Conservation (phyloP, 2,888 invertebrate genomes). For the Odontocolon sp. region DNA sequence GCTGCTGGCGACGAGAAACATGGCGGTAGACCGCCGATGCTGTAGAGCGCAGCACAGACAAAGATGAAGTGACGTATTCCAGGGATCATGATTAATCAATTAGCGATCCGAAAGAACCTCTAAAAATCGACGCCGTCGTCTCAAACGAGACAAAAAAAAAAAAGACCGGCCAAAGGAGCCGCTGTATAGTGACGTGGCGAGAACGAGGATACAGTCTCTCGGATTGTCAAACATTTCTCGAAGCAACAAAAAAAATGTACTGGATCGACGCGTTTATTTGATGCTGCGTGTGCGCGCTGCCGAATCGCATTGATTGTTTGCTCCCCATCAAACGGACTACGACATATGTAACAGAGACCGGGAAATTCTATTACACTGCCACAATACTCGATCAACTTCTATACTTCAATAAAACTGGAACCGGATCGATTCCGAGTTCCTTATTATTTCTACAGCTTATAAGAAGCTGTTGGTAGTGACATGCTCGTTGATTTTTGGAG, state of each 20-base stretch:
- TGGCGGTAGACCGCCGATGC: conserved; percentile 12
- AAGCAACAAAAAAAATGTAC: conserved; percentile 14
- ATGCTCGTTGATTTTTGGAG: not conserved
- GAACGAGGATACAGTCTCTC: conserved; percentile 58
- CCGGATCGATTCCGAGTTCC: conserved; percentile 2
- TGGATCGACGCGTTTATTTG: too few relatives aligned
- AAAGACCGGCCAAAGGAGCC: conserved; percentile 73
- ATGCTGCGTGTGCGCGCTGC: conserved; percentile 16
- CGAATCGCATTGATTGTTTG: conserved; percentile 38
- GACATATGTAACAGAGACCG: conserved; percentile 39
- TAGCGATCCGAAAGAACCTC: conserved; percentile 74
- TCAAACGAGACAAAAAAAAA: conserved; percentile 62
- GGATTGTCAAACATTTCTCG: conserved; percentile 63
- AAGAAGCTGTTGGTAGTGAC: too few relatives aligned
- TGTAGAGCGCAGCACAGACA: conserved; percentile 22
- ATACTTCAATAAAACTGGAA: conserved; percentile 22
- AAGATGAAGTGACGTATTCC: conserved; percentile 48
- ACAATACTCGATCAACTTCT: conserved; percentile 26
- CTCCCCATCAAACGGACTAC: conserved; percentile 47
- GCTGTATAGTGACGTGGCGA: conserved; percentile 72
- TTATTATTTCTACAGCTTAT: not conserved
- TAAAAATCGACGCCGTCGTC: conserved; percentile 70
- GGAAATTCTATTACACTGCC: conserved; percentile 33
- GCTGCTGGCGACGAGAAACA: conserved; percentile 6
- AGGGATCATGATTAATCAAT: conserved; percentile 79